Conservation (phyloP, 2,113 vertebrate species). For the Pollimyrus isidori region DNA sequence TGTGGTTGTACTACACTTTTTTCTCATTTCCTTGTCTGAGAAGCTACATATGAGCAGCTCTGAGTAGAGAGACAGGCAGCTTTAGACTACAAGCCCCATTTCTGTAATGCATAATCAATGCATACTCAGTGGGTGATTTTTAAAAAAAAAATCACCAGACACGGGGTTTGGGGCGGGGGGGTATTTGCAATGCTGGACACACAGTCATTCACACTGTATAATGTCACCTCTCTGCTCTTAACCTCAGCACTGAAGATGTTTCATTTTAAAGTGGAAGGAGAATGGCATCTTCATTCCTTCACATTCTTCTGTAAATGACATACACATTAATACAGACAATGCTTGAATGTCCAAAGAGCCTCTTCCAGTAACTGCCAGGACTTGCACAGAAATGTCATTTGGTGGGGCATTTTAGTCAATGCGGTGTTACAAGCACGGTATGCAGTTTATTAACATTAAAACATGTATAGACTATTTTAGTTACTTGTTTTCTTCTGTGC, state of each 20-base stretch:
- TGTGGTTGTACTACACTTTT: neutral
- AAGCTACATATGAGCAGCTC: neutral
- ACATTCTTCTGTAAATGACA: neutral
- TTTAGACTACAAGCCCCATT: neutral
- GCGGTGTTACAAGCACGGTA: neutral
- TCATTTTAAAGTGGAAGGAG: neutral
- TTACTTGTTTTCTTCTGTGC: neutral
- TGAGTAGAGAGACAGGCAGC: neutral
- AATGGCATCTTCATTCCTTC: neutral
- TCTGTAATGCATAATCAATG: neutral
- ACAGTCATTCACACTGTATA: neutral
- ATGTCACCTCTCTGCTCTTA: neutral
- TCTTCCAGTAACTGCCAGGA: neutral
- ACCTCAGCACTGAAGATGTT: neutral
- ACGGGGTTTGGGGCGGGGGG: neutral
- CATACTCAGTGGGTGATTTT: too few species aligned
- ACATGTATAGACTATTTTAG: neutral
- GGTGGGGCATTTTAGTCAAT: neutral
- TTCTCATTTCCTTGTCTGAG: neutral
- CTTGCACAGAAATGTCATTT: neutral
- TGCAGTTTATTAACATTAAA: neutral
- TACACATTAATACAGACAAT: neutral
- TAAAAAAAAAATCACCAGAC: too few species aligned
- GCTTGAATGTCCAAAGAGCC: neutral
- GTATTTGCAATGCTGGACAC: neutral